Evolutionary conservation across 2,797 vertebrate genomes (phyloP), one percentile per base, ranked within the genome.

Genomic region (Leptoclinus maculatus): DNA sequence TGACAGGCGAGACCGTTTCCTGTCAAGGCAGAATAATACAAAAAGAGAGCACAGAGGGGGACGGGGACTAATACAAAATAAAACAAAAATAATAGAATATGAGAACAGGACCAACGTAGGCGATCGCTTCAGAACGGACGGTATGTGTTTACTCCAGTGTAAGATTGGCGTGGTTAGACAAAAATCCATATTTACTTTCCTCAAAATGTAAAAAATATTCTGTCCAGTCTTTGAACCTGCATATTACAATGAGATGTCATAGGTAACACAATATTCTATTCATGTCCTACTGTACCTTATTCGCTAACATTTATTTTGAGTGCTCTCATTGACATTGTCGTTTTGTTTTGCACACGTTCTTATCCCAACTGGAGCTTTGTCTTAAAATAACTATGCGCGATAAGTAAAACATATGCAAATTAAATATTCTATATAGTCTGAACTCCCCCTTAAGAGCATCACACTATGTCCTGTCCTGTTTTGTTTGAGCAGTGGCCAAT

Each of bases 1-100:
- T 86, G 91, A 91, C 91, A 93, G 72, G 82, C 72, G 32, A 91
- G 91, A 91, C 79, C 66, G 72, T 79, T 90, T 78, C 72, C 82
- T 89, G 90, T 89, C 89, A 80, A 80, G 79, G 69, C 82, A 89
- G 83, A 68, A 84, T 83, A 90, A 86, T 76, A 71, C 70, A 66
- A 77, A 76, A 71, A 71, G 71, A 77, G 78, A 79, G 69, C 38
- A 78, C 1, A 7, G 66, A 59, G 54, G 2, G 59, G 53, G 69
- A 1, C 2, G 70, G 23, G 67, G 66, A 47, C 60, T 77, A 60
- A 84, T 63, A 67, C 38, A 76, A 60, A 81, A 73, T 76, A 57
- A 84, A 66, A 67, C 39, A 76, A 62, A 81, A 73, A 80, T 66
- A 84, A 82, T 57, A 47, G 32, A 67, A 84, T 74, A 74, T 68